A percentile compares a stretch with the other conserved stretches of the same genome.
phyloP scores from a whole-genome alignment of 2,888 invertebrate genomes.

The Mellilla xanthometata region DNA sequence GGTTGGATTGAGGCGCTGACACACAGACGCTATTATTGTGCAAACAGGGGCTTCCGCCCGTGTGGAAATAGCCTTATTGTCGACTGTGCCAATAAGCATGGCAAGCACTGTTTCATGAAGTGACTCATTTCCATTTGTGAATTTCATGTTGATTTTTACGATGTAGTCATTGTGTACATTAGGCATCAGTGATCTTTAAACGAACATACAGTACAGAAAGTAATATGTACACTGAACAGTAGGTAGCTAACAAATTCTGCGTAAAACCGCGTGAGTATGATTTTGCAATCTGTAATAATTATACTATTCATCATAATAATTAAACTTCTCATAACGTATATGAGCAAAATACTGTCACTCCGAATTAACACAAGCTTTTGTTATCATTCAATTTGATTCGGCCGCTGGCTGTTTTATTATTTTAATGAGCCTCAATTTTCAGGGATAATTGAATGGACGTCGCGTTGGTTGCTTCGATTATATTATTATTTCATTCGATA shows the following conservation, averaged over 20 bases:
- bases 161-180: background rate
- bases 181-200: no score
- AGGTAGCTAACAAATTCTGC: no score
- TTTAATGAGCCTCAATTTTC: slow-evolving; percentile 81
- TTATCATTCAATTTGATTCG: slow-evolving; percentile 80
- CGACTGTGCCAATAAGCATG: slow-evolving; percentile 28
- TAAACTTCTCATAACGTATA: slow-evolving; percentile 39
- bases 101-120: slow-evolving; percentile 11
- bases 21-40: slow-evolving; percentile 65
- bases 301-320: no score
- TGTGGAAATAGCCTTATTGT: slow-evolving; percentile 54
- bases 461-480: slow-evolving; percentile 64
- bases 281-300: no score
- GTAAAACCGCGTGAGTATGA: no score
- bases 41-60: slow-evolving; percentile 63
- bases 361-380: slow-evolving; percentile 75
- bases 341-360: slow-evolving; percentile 52
- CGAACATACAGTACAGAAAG: no score
- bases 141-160: slow-evolving; percentile 18
- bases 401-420: slow-evolving; percentile 79
- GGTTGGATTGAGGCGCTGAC: slow-evolving; percentile 63
- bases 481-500: slow-evolving; percentile 71
- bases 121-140: slow-evolving; percentile 11
- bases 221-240: no score
- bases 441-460: slow-evolving; percentile 78